Evolutionary conservation across 2,888 invertebrate species (phyloP).

Genomic region (Himalopsyche japonica): DNA sequence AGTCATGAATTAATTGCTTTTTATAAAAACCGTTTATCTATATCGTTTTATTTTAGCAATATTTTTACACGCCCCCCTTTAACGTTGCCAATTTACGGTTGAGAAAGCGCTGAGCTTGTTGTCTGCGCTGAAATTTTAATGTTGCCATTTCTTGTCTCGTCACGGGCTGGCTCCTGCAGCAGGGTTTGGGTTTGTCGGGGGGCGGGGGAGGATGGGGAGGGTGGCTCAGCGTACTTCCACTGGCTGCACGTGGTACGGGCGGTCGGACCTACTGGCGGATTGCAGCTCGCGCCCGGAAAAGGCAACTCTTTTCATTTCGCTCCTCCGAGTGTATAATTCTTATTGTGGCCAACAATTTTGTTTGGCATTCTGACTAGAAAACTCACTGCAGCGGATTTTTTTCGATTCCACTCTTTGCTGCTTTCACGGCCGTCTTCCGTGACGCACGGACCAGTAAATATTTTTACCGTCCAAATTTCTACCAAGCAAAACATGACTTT

Average conservation of each 20-base stretch:
- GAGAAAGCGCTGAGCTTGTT: constrained; percentile 1
- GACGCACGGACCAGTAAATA: no score
- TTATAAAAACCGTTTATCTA: no score
- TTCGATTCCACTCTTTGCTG: no score
- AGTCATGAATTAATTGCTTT: no score
- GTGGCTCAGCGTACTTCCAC: not conserved
- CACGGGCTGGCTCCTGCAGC: constrained; percentile 14
- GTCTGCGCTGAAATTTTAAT: constrained; percentile 27
- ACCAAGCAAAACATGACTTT: no score
- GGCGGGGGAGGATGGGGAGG: not conserved
- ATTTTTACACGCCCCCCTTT: no score
- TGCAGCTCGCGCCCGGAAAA: not conserved
- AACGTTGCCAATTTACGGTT: not conserved
- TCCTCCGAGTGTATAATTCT: not conserved
- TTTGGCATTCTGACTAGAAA: no score
- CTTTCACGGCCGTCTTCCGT: no score
- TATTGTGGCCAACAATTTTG: no score
- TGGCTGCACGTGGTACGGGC: not conserved
- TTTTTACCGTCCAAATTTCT: no score
- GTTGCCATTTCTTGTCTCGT: constrained; percentile 34
- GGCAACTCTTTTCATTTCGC: not conserved
- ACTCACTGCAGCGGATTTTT: no score
- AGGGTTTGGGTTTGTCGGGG: not conserved
- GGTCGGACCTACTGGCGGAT: not conserved
- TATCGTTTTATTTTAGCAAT: no score